Evolutionary conservation across 1,140 invertebrate genomes (phyloP), one percentile per base, ranked within the genome.

Genomic region (Megathymus violae): DNA sequence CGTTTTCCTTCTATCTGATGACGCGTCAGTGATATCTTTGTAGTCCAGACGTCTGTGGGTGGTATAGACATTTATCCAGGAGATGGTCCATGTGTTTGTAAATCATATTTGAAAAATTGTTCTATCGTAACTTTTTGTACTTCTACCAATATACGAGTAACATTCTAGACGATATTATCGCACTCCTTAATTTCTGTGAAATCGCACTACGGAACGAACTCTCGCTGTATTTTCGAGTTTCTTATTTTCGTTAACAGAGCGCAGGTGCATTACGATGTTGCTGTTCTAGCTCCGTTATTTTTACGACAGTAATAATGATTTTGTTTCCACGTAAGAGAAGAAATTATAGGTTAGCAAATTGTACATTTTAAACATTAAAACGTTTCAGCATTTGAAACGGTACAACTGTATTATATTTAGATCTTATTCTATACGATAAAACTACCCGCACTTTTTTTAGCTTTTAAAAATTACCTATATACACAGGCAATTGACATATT

Each of bases 281-380:
- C 40, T 56, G 52, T 56, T 56, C 19, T 44, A 56, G 40, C 40
- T 44, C 22, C 41, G 40, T 41, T 54, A 54, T 54, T 54, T 51
- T 54, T 54, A 54, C 51, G 38, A 54, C 38, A 13, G 51, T 31
- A 54, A 54, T 54, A 54, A 54, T 43, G 38, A 54, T 54, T 54
- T 54, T 54, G 40, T 41, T 54, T 54, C 31, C 51, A 54, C 9
- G 17, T 54, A 54, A 54, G 36, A 31, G 40, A 19, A 19, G 11
- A 27, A 41, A 54, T 54, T 41, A 38, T 15, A 41, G 16, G 34
- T 54, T 41, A n/a, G 7, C 27, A 31, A 15, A 19, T 47, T 11
- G 44, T 19, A 43, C 44, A 47, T 43, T 47, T 47, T 25, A 3
- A n/a, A n/a, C n/a, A n/a, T n/a, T n/a, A n/a, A n/a, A n/a, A n/a